These are phyloP conservation scores for Petromus typicus DNA, from an alignment of 2,113 vertebrate genomes.

Conservation along the genomic window DNA sequence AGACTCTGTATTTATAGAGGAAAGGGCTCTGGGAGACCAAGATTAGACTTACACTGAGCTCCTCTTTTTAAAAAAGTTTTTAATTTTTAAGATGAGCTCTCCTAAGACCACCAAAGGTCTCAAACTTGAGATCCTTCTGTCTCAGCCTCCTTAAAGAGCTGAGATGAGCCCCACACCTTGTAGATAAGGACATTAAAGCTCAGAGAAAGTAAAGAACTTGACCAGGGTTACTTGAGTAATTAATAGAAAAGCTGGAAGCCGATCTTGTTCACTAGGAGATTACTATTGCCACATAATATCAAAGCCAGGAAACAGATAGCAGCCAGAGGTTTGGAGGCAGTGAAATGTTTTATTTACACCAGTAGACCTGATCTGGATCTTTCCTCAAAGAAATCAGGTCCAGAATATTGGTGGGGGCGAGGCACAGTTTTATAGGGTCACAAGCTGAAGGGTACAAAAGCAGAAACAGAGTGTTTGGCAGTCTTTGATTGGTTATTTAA, in stretches of 20 bases:
- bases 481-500: no score
- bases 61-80: background rate
- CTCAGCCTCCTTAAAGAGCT: background rate
- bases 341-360: no score
- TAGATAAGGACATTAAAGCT: background rate
- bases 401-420: no score
- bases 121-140: background rate
- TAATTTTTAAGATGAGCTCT: background rate
- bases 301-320: no score
- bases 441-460: no score
- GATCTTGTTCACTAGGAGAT: background rate
- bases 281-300: no score
- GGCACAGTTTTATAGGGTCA: no score
- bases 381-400: no score
- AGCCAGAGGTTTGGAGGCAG: no score
- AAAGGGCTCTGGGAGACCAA: background rate
- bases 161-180: background rate
- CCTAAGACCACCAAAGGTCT: background rate
- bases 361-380: no score
- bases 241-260: background rate
- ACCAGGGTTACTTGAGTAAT: background rate
- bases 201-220: background rate
- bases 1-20: background rate
- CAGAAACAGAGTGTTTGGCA: no score
- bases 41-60: background rate